Evolutionary conservation across 2,888 invertebrate genomes (phyloP), one percentile per base, ranked within the genome.

Genomic region (Eutolmus rufibarbis): DNA sequence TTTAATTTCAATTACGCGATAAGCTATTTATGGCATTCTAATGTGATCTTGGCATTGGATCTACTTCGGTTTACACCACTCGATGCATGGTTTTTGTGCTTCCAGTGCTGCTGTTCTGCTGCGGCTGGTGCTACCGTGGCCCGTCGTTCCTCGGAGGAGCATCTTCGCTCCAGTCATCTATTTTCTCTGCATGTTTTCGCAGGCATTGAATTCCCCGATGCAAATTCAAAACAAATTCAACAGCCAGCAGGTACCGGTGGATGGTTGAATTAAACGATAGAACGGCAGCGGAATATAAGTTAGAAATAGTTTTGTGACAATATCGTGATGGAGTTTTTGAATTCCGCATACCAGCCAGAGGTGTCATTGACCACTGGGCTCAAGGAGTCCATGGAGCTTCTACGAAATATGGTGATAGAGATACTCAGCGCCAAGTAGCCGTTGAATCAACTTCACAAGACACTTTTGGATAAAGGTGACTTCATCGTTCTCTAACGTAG

Each of bases 1-100:
- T 90, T 89, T 89, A 88, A 89, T 89, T 89, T 89, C 89, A 89
- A 89, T 90, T 89, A 89, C 89, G 86, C 88, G 90, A 90, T 89
- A 90, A 90, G 88, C 90, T 90, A 89, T 90, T 90, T 89, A 90
- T 89, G 90, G 90, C 87, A 89, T 89, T 89, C 89, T 86, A 86
- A 86, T 77, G 86, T 86, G 86, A 86, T 86, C 86, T 86, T 86
- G 56, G 57, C 86, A 76, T 77, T 86, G 77, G 57, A 86, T 86
- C 77, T 77, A 19, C 51, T 46, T 77, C 56, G 37, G 66, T 77
- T 77, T 86, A n/a, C 86, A 37, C 74, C 51, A 40, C 19, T 66
- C 84, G 81, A 14, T 23, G 46, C 34, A 28, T 37, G 34, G 66
- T 40, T 40, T 74, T 74, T 74, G 31, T 76, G 37, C 37, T 34